These are phyloP conservation scores for Actinostola sp. DNA, from an alignment of 92 coral and sea anemone species.

Conservation along the genomic window DNA sequence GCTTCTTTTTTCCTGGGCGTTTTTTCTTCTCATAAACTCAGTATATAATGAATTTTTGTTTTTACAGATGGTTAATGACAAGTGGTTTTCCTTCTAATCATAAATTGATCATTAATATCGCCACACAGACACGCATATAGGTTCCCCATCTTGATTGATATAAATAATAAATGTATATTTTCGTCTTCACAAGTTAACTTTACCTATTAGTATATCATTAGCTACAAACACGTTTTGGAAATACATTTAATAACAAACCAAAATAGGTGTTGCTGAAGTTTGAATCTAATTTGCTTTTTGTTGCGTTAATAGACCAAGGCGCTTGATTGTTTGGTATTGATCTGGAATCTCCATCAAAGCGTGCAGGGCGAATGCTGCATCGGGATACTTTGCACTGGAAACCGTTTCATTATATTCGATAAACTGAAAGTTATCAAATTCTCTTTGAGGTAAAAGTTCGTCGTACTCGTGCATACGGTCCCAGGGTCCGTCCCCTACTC, in stretches of 20 bases:
- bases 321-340: conserved; percentile 76
- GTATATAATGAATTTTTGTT: too few relatives aligned
- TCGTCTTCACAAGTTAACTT: background rate
- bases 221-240: too few relatives aligned
- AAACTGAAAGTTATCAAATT: conserved; percentile 97
- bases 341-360: conserved; percentile 98
- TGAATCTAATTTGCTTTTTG: background rate
- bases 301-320: conserved; percentile 64
- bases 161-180: background rate
- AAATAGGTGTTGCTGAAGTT: conserved; percentile 1
- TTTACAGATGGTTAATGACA: too few relatives aligned
- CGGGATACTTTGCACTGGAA: conserved; percentile 68
- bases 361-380: conserved; percentile 87
- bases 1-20: too few relatives aligned
- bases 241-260: too few relatives aligned
- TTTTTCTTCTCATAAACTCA: too few relatives aligned
- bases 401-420: conserved; percentile 73
- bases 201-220: too few relatives aligned
- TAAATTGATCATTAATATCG: too few relatives aligned
- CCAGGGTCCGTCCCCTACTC: conserved; percentile 99
- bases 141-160: too few relatives aligned
- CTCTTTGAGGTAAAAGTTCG: conserved; percentile 77
- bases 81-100: too few relatives aligned
- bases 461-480: conserved; percentile 95
- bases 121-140: too few relatives aligned